Evolutionary conservation across 2,113 vertebrate genomes (phyloP), one percentile per base, ranked within the genome.

Genomic region (Poeciliopsis retropinna): DNA sequence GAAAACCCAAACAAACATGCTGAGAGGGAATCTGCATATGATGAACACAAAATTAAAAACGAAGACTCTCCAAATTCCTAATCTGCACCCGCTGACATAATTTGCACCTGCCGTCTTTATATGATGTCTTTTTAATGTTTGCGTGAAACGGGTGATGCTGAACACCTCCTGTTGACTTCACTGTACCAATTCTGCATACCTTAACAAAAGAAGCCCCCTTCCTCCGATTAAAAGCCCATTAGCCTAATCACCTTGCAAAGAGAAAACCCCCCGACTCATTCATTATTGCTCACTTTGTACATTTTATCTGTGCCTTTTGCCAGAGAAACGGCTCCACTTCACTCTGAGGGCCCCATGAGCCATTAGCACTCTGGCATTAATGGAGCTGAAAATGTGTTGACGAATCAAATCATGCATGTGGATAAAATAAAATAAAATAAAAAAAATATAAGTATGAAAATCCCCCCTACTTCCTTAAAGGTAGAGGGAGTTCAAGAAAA

Each of bases 211-310:
- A 66, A 57, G 63, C 67, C 67, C 67, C 68, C 51, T 75, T 77
- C 78, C 66, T 81, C 75, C 74, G 92, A 88, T 91, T 91, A 87
- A 90, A 87, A 87, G 19, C 64, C 76, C 84, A 90, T 89, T 87
- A 84, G 77, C 75, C 72, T 84, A 89, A 91, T 92, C 82, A 84
- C 78, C 83, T 75, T 72, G 70, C 76, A 71, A 57, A 72, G 29
- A 67, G 80, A 83, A 68, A 60, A 81, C 79, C 72, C 72, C 69
- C 67, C 57, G 25, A n/a, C 17, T 82, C 83, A 89, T 87, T 87
- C 78, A 85, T 87, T 84, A 78, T 74, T 84, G 79, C 83, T 79
- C 79, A 86, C 72, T 89, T 89, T 89, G 85, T 83, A 80, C 64
- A 74, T 87, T 82, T 78, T 82, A 80, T 82, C 54, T 17, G 60